phyloP scores from a whole-genome alignment of 1,140 invertebrate species.

The Cydia pomonella region DNA sequence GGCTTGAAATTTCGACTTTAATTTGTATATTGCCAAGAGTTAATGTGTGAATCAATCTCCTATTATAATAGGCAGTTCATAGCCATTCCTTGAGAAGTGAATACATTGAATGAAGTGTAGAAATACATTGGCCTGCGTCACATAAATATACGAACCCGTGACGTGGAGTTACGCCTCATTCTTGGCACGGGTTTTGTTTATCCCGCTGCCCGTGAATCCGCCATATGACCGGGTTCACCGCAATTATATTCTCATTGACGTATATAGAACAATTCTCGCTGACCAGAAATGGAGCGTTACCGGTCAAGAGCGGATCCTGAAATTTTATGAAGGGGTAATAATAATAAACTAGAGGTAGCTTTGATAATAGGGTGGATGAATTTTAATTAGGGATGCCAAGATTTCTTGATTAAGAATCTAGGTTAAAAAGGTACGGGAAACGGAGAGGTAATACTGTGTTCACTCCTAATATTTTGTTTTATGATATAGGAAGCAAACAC shows the following conservation, averaged over 20 bases:
- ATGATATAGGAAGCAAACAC: too few relatives aligned
- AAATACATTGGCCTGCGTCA: neutral
- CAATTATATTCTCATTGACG: slow-evolving; percentile 35
- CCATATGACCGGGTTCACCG: slow-evolving; percentile 43
- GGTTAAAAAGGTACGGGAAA: too few relatives aligned
- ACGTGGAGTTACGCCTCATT: slow-evolving; percentile 21
- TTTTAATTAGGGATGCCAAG: too few relatives aligned
- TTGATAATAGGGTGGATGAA: too few relatives aligned
- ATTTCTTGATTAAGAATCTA: too few relatives aligned
- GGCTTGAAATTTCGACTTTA: neutral
- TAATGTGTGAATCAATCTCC: neutral
- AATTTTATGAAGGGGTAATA: too few relatives aligned
- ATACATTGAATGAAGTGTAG: neutral
- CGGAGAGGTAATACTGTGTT: too few relatives aligned
- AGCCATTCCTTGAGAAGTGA: neutral
- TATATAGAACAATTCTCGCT: neutral
- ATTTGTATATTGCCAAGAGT: neutral
- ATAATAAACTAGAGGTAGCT: too few relatives aligned
- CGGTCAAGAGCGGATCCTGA: neutral
- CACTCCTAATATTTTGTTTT: too few relatives aligned
- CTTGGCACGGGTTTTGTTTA: slow-evolving; percentile 45
- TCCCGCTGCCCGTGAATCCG: slow-evolving; percentile 44
- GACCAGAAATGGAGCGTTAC: neutral
- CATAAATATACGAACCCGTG: slow-evolving; percentile 26
- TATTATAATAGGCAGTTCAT: neutral